phyloP scores from a whole-genome alignment of 2,113 vertebrate species.

The Chrysemys picta region DNA sequence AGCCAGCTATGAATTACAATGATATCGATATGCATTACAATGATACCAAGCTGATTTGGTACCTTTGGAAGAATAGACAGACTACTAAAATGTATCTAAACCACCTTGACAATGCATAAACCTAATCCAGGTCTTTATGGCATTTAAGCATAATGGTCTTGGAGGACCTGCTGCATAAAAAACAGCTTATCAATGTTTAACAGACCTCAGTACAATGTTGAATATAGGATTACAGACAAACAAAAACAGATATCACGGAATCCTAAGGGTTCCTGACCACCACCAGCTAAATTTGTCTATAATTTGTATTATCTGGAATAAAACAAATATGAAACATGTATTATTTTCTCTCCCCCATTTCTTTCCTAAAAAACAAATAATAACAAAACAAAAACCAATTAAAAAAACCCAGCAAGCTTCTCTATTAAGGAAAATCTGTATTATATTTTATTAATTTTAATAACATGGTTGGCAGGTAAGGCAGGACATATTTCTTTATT shows the following conservation, averaged over 20 bases:
- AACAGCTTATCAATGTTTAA: slow-evolving; percentile 80
- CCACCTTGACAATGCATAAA: slow-evolving; percentile 69
- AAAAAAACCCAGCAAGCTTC: not conserved
- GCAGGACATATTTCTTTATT: not conserved
- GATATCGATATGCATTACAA: slow-evolving; percentile 59
- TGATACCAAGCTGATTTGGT: slow-evolving; percentile 56
- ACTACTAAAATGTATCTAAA: slow-evolving; percentile 66
- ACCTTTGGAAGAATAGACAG: slow-evolving; percentile 32
- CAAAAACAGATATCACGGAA: slow-evolving; percentile 59
- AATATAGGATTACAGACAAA: slow-evolving; percentile 79
- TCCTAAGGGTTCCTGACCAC: slow-evolving; percentile 65
- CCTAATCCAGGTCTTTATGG: slow-evolving; percentile 71
- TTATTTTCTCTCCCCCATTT: not conserved
- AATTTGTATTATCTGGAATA: not conserved
- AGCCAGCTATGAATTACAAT: slow-evolving; percentile 48
- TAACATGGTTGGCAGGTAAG: not conserved
- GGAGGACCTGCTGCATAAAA: slow-evolving; percentile 55
- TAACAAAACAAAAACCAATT: not conserved
- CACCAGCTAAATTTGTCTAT: slow-evolving; percentile 65
- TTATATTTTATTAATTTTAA: not conserved
- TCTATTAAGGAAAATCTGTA: not conserved
- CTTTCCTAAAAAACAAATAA: not conserved
- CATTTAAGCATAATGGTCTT: slow-evolving; percentile 69
- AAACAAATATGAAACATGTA: not conserved
- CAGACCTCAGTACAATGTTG: slow-evolving; percentile 78